Base-by-base conservation (phyloP, 1,140 invertebrate genomes). In the Drosophila nigrodunni region DNA sequence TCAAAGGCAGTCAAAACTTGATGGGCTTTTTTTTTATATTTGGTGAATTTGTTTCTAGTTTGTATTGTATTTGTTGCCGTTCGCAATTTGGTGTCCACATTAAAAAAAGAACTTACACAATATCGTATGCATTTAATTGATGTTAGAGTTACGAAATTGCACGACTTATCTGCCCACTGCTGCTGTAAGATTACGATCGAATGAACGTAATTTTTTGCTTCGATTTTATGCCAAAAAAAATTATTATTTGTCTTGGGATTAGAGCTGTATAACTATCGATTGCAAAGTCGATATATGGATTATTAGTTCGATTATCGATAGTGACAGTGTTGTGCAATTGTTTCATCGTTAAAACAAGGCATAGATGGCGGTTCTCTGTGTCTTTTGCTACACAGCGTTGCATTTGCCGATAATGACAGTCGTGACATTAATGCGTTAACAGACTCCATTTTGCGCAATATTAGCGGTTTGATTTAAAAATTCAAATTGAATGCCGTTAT, bases 71-170 rank as follows among this genome's bases (percentile, higher is more conserved):
- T 49, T 50, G 13, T 47, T 49, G 70, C 44, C 35, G 37, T 30
- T 39, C 10, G 9, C 18, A 64, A 47, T 37, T 35, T 30, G 52
- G 15, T 21, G 30, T 0, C 37, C 9, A 2, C 11, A 1, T 10
- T 41, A 35, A 1, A 3, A 3, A 5, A 21, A 49, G n/a, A 66
- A 82, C 82, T 87, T 82, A 80, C 78, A 85, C 75, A 75, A 74
- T 49, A 61, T 52, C 44, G 60, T 21, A 77, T 21, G 47, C 81
- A 85, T 72, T 73, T 70, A 74, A 50, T 49, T 47, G 57, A 18
- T 68, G 60, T 65, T 35, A 30, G 18, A 21, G 18, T 10, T 35
- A 54, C 34, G 11, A 46, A 34, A 34, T 34, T 7, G n/a, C 30
- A 55, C 25, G 18, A 7, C n/a, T 9, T 46, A 35, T 35, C n/a